Base-by-base conservation (phyloP, 2,797 vertebrate species). In the Tapirus indicus region DNA sequence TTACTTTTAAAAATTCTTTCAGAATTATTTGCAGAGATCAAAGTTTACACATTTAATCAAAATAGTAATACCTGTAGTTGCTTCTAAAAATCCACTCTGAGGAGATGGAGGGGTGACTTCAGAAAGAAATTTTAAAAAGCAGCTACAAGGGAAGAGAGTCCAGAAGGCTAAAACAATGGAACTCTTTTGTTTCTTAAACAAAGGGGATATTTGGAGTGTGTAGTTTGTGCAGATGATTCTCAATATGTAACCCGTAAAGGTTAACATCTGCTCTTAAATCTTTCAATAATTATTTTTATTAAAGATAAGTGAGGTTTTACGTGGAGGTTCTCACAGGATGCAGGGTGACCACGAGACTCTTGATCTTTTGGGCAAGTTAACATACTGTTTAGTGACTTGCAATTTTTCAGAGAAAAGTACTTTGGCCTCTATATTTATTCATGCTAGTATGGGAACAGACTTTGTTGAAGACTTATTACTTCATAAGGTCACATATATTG, bases 211-310 rank as follows among this genome's bases (percentile, higher is more conserved):
- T 77, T 7, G 17, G 8, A 9, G 18, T 1, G 10, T 64, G 38
- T 12, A 16, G 3, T 58, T 29, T 68, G 1, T 54, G 21, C 56
- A 64, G 32, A 44, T 74, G 20, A 49, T 38, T 58, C 29, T 38
- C 49, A 54, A 49, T 75, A 5, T 44, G 1, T 49, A 47, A 32
- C 18, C 38, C 44, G 1, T 14, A 77, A 97, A 96, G n/a, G 68
- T 85, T 91, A 94, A 49, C 44, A 84, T 25, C 58, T 92, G 66
- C 27, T 92, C 35, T 74, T 91, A 69, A 71, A 49, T 41, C 41
- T 85, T 85, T 69, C 38, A 71, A 1, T 29, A 49, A n/a, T 32
- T 38, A 25, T 32, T 84, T 89, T 94, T 68, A 87, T 85, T 92
- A 88, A 84, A 93, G 52, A 23, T 41, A 44, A 90, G 16, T 29